Evolutionary conservation across 2,113 vertebrate species (phyloP), one percentile per base, ranked within the genome.

Genomic region (Nettapus auritus): DNA sequence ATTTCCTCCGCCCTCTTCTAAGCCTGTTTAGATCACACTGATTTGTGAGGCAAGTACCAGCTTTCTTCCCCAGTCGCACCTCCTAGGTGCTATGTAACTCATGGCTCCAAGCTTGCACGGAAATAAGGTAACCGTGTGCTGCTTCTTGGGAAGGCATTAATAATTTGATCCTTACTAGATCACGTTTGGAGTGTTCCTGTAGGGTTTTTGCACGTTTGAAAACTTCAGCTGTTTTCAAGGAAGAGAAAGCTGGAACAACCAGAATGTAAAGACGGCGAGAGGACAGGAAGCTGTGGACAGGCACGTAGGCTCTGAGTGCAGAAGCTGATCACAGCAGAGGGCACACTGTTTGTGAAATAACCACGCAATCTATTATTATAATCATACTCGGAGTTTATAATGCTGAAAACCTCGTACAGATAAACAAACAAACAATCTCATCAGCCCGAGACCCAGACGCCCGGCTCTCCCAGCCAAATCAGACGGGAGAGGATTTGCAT

Each of bases 341-440:
- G 74, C 90, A 92, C n/a, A 3, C 28, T 81, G 70, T 52, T 74
- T 85, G 79, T 90, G 86, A 92, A 95, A 89, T 66, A 93, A 82
- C 74, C 80, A 34, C 19, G 21, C 44, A 67, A 85, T 89, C 76
- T 90, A 93, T 83, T 94, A 95, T 90, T 71, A 46, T 84, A 93
- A 97, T 96, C 75, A 88, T 36, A 64, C 53, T 48, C 6, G 0
- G 85, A 81, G 94, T 90, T 93, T 70, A 46, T 89, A 84, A 93
- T 80, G 74, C 22, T 83, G 71, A 86, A 90, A 93, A 86, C 80
- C 67, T 50, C 42, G 40, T 26, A 59, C 13, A 71, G 74, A 90
- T 81, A 94, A 96, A 94, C 82, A 96, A 95, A 88, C 56, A 93
- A 95, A 83, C 86, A 86, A 78, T 56, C 78, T 93, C 76, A 87